Conservation (phyloP, 2,113 vertebrate genomes). For the Poeciliopsis occidentalis region DNA sequence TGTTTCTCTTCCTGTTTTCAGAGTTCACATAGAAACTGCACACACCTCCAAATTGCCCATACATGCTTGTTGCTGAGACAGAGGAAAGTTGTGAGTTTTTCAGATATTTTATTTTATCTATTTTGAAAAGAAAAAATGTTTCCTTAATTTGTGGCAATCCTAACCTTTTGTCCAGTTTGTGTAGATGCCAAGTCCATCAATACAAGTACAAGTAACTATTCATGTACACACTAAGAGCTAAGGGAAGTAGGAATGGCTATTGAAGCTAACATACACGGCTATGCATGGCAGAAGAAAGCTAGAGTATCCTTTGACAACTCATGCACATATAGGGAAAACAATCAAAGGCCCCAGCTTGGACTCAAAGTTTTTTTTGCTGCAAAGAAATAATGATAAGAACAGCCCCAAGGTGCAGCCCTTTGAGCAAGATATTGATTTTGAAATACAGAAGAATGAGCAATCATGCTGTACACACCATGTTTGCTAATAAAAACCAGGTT, state of each 20-base stretch:
- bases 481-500: background rate
- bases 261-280: background rate
- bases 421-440: background rate
- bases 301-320: background rate
- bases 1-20: background rate
- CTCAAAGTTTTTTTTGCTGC: background rate
- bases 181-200: background rate
- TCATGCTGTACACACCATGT: background rate
- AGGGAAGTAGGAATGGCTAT: background rate
- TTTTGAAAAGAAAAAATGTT: no score
- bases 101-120: no score
- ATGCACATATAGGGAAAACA: background rate
- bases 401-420: background rate
- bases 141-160: no score
- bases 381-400: background rate
- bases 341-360: background rate
- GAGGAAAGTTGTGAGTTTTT: background rate
- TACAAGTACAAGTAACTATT: no score
- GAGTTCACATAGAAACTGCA: background rate
- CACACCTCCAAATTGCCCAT: background rate
- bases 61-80: background rate
- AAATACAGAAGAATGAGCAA: background rate
- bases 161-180: no score
- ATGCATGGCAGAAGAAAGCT: background rate
- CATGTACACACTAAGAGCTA: background rate